phyloP scores from a whole-genome alignment of 2,888 invertebrate genomes.

The Dicycla oo region DNA sequence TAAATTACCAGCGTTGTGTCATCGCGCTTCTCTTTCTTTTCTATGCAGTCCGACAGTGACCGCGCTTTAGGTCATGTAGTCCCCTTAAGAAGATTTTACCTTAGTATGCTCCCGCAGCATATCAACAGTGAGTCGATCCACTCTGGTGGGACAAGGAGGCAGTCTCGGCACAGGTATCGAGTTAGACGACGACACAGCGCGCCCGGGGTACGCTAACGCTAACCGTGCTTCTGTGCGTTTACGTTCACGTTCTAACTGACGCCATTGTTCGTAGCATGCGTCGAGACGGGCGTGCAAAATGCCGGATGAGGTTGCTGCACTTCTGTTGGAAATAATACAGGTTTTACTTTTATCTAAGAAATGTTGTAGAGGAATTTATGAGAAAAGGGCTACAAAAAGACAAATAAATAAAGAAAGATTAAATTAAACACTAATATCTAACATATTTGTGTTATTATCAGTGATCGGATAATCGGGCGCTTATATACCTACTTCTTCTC shows the following conservation, averaged over 20 bases:
- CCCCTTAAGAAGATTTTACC: slow-evolving; percentile 67
- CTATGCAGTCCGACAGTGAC: too few relatives aligned
- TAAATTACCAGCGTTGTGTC: too few relatives aligned
- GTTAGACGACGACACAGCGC: slow-evolving; percentile 94
- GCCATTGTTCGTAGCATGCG: slow-evolving; percentile 95
- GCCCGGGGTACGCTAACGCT: slow-evolving; percentile 94
- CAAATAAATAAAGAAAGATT: background rate
- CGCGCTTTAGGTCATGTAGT: too few relatives aligned
- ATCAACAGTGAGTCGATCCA: slow-evolving; percentile 95
- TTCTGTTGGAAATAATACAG: slow-evolving; percentile 73
- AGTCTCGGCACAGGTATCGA: slow-evolving; percentile 94
- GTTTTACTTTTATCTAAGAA: too few relatives aligned
- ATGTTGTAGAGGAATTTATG: too few relatives aligned
- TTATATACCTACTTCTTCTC: too few relatives aligned
- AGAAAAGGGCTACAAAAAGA: background rate
- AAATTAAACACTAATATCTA: background rate
- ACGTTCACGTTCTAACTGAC: slow-evolving; percentile 94
- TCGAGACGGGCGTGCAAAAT: slow-evolving; percentile 93
- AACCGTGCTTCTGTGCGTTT: slow-evolving; percentile 95
- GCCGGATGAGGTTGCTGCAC: slow-evolving; percentile 87
- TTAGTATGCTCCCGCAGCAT: slow-evolving; percentile 95
- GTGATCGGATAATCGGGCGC: too few relatives aligned
- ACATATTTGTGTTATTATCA: too few relatives aligned
- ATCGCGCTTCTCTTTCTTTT: too few relatives aligned
- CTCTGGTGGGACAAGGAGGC: slow-evolving; percentile 94